A percentile compares a stretch with the other conserved stretches of the same genome.
phyloP scores from a whole-genome alignment of 2,888 invertebrate genomes.

The Stenodema calcarata region DNA sequence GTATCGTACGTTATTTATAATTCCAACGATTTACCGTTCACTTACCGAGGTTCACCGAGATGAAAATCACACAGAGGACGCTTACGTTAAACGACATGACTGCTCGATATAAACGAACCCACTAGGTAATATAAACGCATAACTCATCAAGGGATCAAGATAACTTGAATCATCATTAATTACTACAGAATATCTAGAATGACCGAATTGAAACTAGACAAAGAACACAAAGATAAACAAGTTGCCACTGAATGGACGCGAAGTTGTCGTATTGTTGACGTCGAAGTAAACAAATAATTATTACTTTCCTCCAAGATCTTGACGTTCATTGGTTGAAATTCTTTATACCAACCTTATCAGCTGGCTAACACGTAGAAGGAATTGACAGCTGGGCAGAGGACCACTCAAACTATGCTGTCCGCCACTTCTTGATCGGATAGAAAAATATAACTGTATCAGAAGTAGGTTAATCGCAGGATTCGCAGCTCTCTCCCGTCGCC shows the following conservation, averaged over 20 bases:
- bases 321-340: background rate
- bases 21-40: too few relatives aligned
- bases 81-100: background rate
- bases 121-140: background rate
- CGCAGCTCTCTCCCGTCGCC: background rate
- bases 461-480: background rate
- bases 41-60: background rate
- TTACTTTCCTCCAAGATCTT: background rate
- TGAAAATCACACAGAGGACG: background rate
- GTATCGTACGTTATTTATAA: too few relatives aligned
- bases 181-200: background rate
- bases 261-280: background rate
- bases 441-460: background rate
- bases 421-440: background rate
- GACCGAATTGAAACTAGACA: background rate
- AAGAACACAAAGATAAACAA: background rate
- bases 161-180: background rate
- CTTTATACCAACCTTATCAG: background rate
- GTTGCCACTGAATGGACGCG: background rate
- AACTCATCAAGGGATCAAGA: background rate
- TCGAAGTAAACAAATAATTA: background rate
- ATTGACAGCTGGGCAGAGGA: background rate
- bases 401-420: too few relatives aligned
- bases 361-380: background rate
- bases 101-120: background rate